A percentile compares a stretch with the other conserved stretches of the same genome.
Conservation (phyloP, 2,797 vertebrate species). For the Ibycter americanus region DNA sequence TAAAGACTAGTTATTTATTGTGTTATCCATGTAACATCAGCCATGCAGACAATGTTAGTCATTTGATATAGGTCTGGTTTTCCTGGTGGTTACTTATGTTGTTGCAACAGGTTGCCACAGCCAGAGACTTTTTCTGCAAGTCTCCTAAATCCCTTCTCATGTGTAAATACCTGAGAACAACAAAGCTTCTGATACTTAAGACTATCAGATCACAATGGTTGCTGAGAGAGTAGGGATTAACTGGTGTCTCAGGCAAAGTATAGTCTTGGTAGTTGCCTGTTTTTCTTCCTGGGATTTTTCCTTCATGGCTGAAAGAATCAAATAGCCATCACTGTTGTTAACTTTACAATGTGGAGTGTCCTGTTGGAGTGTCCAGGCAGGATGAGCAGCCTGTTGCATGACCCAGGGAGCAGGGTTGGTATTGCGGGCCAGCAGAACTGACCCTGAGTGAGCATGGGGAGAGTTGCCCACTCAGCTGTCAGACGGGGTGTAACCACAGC, state of each 20-base stretch:
- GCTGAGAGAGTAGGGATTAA: neutral
- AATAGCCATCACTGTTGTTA: neutral
- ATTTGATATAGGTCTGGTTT: neutral
- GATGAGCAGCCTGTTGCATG: neutral
- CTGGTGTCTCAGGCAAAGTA: neutral
- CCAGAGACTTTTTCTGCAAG: slow-evolving; percentile 9
- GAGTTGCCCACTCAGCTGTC: neutral
- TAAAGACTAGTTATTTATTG: neutral
- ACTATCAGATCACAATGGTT: neutral
- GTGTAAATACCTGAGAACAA: slow-evolving; percentile 18
- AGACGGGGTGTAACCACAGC: neutral
- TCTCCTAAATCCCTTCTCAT: slow-evolving; percentile 11
- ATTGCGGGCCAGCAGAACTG: neutral
- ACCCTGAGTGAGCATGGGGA: neutral
- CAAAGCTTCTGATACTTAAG: slow-evolving; percentile 3
- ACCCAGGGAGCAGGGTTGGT: neutral
- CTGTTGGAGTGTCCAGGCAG: neutral
- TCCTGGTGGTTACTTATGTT: neutral
- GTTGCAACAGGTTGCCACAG: neutral
- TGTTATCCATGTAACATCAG: neutral
- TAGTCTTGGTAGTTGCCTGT: neutral
- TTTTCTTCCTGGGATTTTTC: neutral
- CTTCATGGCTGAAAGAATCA: neutral
- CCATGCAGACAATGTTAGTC: neutral
- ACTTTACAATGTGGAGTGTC: neutral